Percentiles rank a stretch among this genome's conserved stretches.
Evolutionary conservation across 2,797 vertebrate species (phyloP).

Genomic region (Catamblyrhynchus diadema): DNA sequence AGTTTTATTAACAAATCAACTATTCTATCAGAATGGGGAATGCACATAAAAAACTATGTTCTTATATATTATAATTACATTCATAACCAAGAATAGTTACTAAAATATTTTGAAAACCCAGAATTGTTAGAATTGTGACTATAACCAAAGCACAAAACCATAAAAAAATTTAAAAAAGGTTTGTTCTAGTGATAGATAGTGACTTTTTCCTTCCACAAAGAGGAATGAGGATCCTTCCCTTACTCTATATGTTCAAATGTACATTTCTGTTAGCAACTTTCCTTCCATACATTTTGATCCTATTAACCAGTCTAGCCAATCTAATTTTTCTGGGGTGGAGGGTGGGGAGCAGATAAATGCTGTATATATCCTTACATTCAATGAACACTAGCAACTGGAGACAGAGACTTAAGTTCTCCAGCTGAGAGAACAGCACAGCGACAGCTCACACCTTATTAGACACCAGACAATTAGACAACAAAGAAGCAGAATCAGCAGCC

Average conservation of each 20-base stretch:
- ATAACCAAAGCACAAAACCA: not conserved
- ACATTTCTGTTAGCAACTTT: not conserved
- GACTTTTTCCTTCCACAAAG: not conserved
- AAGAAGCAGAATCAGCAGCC: not conserved
- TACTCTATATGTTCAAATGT: not conserved
- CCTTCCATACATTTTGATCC: not conserved
- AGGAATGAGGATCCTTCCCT: not conserved
- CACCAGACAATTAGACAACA: not conserved
- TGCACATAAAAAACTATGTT: not conserved
- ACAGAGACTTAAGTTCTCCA: not conserved
- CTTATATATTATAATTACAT: not conserved
- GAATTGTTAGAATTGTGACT: not conserved
- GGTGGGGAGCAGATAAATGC: not conserved
- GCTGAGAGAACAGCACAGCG: not conserved
- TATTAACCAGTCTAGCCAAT: not conserved
- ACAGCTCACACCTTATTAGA: slow-evolving; percentile 22
- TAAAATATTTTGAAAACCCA: not conserved
- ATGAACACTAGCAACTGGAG: not conserved
- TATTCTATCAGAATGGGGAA: not conserved
- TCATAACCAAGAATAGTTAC: not conserved
- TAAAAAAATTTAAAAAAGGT: not conserved
- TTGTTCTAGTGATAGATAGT: not conserved
- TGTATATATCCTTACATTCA: not conserved
- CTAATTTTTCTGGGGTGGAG: not conserved
- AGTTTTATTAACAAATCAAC: slow-evolving; percentile 30